Conservation (phyloP, 1,140 invertebrate species). For the Ladona fulva region DNA sequence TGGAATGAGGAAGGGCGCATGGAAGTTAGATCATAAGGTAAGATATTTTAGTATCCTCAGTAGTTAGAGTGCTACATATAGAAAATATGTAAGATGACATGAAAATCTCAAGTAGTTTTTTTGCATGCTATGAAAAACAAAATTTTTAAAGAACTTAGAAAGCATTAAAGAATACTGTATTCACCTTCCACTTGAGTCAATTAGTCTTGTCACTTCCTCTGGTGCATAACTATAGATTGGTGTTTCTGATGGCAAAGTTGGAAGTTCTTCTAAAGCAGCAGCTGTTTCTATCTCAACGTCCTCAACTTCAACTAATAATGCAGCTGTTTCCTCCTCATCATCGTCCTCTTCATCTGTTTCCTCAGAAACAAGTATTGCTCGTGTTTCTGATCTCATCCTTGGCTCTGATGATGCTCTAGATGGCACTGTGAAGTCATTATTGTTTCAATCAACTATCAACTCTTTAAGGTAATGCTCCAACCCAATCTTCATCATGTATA, state of each 20-base stretch:
- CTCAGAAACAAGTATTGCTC: conserved; percentile 26
- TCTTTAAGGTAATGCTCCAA: no score
- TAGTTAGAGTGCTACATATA: no score
- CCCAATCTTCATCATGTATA: no score
- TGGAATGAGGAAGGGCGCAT: no score
- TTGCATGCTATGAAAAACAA: no score
- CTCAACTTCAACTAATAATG: conserved; percentile 58
- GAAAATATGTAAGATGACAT: no score
- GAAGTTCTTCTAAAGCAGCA: conserved; percentile 48
- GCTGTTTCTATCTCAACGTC: conserved; percentile 52
- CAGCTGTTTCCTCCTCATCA: conserved; percentile 46
- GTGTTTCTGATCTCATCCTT: conserved; percentile 21
- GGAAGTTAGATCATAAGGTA: no score
- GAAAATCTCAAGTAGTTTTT: no score
- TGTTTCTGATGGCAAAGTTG: conserved; percentile 50
- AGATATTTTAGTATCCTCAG: no score
- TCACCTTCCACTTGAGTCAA: conserved; percentile 31
- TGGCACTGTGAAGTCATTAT: conserved; percentile 12
- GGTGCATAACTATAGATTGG: conserved; percentile 39
- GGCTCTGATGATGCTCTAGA: conserved; percentile 32
- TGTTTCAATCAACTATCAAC: not conserved
- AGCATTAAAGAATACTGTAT: not conserved
- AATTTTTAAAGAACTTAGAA: no score
- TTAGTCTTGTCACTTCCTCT: conserved; percentile 30
- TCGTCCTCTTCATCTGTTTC: conserved; percentile 34